Base-by-base conservation (phyloP, 2,113 vertebrate species). In the Sinocyclocheilus maitianheensis region DNA sequence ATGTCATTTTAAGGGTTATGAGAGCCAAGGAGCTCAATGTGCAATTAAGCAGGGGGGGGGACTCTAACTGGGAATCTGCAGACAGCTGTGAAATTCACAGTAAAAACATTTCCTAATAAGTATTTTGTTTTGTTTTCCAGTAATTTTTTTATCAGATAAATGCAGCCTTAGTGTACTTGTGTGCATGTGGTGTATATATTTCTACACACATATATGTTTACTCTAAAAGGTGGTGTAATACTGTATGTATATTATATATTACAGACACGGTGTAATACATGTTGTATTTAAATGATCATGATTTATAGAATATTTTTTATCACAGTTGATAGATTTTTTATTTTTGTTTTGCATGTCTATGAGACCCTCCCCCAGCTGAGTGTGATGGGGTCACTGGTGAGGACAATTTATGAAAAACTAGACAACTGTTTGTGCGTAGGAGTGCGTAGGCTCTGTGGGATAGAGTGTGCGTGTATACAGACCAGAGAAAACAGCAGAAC, bases 1-100 rank as follows among this genome's bases (percentile, higher is more conserved):
- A 91, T 91, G 87, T 93, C 91, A 92, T 76, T 84, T 81, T 91
- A 91, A 91, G 91, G 85, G 88, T 86, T 46, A 81, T 67, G 63
- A 30, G 26, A 63, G 30, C 22, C 34, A n/a, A 81, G 12, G 63
- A 24, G 22, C 5, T 26, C 30, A 5, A 26, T 80, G 51, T 87
- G 86, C 91, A 30, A 89, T 90, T 87, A 90, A 91, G 84, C 40
- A 86, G 71, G 40, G 7, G 7, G 40, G 40, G 40, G 40, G 7
- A 1, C 7, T 8, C 9, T 46, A 65, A 65, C 63, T 65, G 24
- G 12, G 11, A 63, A 63, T 63, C 13, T 26, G 4, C 48, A 13
- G 48, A 13, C 11, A 13, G 14, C 24, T 14, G 24, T 65, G 30
- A 26, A 65, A 14, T 26, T 65, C 11, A 26, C 12, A 26, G 62